Base-by-base conservation (phyloP, 2,888 invertebrate species). In the Mongoloraphidia duomilia region DNA sequence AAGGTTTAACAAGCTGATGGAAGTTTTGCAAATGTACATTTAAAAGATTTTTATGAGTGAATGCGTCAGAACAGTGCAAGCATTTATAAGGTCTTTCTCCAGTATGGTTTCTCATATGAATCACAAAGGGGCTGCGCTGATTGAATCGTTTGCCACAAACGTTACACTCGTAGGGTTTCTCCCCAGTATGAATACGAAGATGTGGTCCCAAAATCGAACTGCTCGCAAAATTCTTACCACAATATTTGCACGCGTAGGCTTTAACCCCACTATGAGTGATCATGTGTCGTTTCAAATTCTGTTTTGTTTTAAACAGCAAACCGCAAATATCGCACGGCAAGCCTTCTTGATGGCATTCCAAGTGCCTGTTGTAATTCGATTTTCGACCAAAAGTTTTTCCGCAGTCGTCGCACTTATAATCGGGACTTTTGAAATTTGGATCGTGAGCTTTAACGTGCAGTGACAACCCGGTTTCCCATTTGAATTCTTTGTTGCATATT, bases 401-500 rank as follows among this genome's bases (percentile, higher is more conserved):
- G 45, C 67, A 67, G 9, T 65, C 64, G 40, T 66, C 65, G 50
- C 67, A 67, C 13, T 48, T 42, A 9, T 42, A 36, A 26, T 43
- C 48, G 1, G 48, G 48, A 26, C 26, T 26, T 26, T 26, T 26
- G 26, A 26, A 26, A 26, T 26, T 26, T 26, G 26, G 26, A 26
- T 26, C 26, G 26, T 26, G 26, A 9, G 56, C 53, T 36, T 51
- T 47, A 8, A 64, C 54, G 34, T 67, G 67, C 4, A 64, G 60
- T 10, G 62, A 61, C 3, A 67, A 61, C 45, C 62, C 63, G 44
- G 64, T 64, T 41, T 61, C 62, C 44, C 63, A 62, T 3, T 63
- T 60, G 52, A 68, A 70, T 46, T 65, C 63, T 34, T 69, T 64
- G 1, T 65, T 66, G 54, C 77, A 77, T 11, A 71, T 65, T 2